These are phyloP conservation scores for Mesocricetus auratus DNA, from an alignment of 2,113 vertebrate species.

Conservation along the genomic window DNA sequence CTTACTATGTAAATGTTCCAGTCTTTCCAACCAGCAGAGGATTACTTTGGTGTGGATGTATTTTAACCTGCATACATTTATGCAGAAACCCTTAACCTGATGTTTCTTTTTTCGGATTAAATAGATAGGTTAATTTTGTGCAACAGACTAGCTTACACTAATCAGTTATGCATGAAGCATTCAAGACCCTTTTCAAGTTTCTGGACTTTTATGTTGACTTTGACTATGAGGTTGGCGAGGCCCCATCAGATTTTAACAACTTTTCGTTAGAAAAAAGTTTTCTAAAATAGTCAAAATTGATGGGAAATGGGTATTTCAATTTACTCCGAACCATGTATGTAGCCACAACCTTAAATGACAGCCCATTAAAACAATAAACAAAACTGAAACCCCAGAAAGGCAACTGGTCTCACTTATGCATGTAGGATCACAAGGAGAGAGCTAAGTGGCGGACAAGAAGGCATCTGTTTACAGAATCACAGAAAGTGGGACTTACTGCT, in stretches of 20 bases:
- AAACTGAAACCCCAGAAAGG: neutral
- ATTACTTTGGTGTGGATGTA: neutral
- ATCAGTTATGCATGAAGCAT: neutral
- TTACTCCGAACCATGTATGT: neutral
- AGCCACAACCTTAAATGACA: neutral
- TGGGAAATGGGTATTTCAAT: neutral
- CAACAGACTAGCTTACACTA: neutral
- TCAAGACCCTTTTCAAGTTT: neutral
- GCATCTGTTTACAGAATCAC: neutral
- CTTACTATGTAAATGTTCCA: neutral
- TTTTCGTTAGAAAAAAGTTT: slow-evolving; percentile 7
- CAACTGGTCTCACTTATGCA: neutral
- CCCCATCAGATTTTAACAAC: slow-evolving; percentile 42
- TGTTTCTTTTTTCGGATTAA: slow-evolving; percentile 30
- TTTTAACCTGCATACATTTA: neutral
- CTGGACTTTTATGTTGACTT: slow-evolving; percentile 48
- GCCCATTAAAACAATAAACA: neutral
- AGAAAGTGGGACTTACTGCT: neutral
- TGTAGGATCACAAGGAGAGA: neutral
- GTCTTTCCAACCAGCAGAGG: neutral
- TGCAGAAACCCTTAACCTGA: neutral
- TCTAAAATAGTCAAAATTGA: slow-evolving; percentile 19
- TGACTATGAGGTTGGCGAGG: neutral
- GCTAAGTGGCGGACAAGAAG: neutral
- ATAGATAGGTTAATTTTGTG: neutral